Evolutionary conservation across 1,140 invertebrate genomes (phyloP).

Genomic region (Danaus melanippus): DNA sequence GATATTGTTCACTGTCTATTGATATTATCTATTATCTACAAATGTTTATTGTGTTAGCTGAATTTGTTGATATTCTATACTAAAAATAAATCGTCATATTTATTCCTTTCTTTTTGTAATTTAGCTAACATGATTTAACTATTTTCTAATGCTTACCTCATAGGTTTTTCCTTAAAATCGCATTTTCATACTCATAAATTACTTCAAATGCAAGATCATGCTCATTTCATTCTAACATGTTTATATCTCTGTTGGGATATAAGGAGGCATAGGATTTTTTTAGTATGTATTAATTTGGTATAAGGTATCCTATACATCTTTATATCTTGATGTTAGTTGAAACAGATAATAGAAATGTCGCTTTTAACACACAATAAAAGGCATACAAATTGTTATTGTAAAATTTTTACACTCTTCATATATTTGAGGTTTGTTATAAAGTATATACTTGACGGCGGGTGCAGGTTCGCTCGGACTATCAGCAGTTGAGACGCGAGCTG

Average conservation of each 20-base stretch:
- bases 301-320: background rate
- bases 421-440: background rate
- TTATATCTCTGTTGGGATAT: too few relatives aligned
- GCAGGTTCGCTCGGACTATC: constrained; percentile 68
- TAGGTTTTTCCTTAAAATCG: constrained; percentile 7
- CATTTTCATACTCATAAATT: constrained; percentile 30
- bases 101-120: constrained; percentile 4
- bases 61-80: background rate
- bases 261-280: too few relatives aligned
- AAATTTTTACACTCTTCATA: background rate
- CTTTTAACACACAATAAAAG: constrained; percentile 1
- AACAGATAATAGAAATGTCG: background rate
- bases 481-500: constrained; percentile 63
- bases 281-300: background rate
- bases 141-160: constrained; percentile 14
- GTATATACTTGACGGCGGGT: constrained; percentile 1
- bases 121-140: constrained; percentile 16
- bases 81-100: background rate
- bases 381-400: background rate
- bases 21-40: too few relatives aligned
- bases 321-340: background rate
- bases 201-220: constrained; percentile 46
- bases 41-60: background rate
- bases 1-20: too few relatives aligned
- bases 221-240: constrained; percentile 25